phyloP scores from a whole-genome alignment of 2,797 vertebrate species.

The Neopelma chrysocephalum region DNA sequence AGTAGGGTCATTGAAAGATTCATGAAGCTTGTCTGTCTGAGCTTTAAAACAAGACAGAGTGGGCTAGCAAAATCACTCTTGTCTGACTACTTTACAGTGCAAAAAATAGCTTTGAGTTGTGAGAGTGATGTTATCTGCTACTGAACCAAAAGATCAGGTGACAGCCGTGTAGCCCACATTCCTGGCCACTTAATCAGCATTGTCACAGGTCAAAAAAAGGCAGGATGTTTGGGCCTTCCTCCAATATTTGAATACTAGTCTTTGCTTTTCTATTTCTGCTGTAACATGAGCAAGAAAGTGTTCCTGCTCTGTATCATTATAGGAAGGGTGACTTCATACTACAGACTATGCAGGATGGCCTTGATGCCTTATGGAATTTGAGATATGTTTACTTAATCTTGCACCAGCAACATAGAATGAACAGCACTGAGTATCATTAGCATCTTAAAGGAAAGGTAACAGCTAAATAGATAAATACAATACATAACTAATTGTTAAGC shows the following conservation, averaged over 20 bases:
- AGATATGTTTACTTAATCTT: neutral
- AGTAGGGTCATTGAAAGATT: neutral
- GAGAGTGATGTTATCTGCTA: constrained; percentile 6
- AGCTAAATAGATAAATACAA: neutral
- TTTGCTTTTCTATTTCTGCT: constrained; percentile 45
- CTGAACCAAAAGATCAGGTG: constrained; percentile 30
- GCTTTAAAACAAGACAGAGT: neutral
- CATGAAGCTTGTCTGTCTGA: neutral
- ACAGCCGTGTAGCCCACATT: neutral
- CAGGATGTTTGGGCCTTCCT: constrained; percentile 12
- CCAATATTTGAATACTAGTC: neutral
- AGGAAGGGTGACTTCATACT: constrained; percentile 51
- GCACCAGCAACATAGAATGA: neutral
- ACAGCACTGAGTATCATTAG: neutral
- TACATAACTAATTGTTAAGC: neutral
- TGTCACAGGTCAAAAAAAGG: constrained; percentile 32
- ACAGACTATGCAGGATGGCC: neutral
- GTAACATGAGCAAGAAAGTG: constrained; percentile 36
- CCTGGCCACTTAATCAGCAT: constrained; percentile 37
- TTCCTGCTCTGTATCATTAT: constrained; percentile 1
- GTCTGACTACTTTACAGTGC: neutral
- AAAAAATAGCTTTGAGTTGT: constrained; percentile 17
- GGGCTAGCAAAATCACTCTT: neutral
- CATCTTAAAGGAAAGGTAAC: neutral
- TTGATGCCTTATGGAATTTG: neutral